Evolutionary conservation across 2,888 invertebrate genomes (phyloP), one percentile per base, ranked within the genome.

Genomic region (Drosophila longiperda): DNA sequence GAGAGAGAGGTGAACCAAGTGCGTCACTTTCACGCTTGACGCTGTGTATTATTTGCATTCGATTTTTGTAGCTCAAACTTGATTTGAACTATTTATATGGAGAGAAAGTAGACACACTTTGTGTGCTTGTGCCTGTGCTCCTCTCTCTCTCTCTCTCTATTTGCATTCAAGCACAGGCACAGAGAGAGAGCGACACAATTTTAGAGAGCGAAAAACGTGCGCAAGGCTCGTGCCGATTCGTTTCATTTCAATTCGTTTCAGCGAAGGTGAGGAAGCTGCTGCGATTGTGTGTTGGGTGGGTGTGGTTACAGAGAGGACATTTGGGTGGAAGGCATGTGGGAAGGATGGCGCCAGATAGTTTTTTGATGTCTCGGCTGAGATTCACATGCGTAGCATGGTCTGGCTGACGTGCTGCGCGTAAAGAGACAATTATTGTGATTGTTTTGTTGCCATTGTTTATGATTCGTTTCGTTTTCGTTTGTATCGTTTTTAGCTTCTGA

Each of bases 1-100:
- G 57, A 61, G 20, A 15, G 78, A 78, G 77, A 67, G 82, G 74
- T 78, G 74, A 79, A 66, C 66, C 34, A 61, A 49, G 70, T 68
- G 49, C 61, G 64, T 77, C 73, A 87, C 90, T 88, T 88, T 85
- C 78, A 80, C 89, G 87, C 64, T 58, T 81, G 74, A 67, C 64
- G 70, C 69, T 80, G 73, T 80, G 70, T 40, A 29, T 57, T 74
- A 74, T 87, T 82, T 78, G 66, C 83, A 75, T 81, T 75, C 62
- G 62, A 78, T 82, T 74, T 78, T 74, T 78, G 73, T 78, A 54
- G 61, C 73, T 81, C 66, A n/a, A 83, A 89, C 73, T 80, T 73
- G 77, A 85, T 89, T 89, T 85, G 59, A 80, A 89, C 86, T 77
- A 84, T 82, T 78, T 89, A 74, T 87, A 73, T 85, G 80, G 81